Evolutionary conservation across 2,888 invertebrate genomes (phyloP), one percentile per base, ranked within the genome.

Genomic region (Sthenelais limicola): DNA sequence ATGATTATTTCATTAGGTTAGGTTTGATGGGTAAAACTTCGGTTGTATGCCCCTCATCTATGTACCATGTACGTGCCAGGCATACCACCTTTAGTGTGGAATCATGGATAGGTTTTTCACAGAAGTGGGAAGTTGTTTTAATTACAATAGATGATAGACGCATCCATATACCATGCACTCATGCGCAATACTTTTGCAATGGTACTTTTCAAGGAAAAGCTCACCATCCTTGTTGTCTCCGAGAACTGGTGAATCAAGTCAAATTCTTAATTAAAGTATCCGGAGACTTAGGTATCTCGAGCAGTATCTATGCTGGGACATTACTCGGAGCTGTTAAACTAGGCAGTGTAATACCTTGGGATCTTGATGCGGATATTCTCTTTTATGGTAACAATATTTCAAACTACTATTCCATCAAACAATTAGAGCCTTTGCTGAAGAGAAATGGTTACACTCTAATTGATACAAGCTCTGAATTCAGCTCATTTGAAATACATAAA

Each of bases 251-350:
- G 4, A 43, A 73, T 7, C 54, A 76, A 26, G 78, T 81, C 0
- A 76, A 81, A 15, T 76, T 75, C 43, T 71, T 81, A 1, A 75
- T 84, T 66, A 77, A 76, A 21, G 76, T 79, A 18, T 80, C 82
- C 32, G 71, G 78, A n/a, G 72, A 78, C 9, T 33, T 74, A 5
- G 77, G 77, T 4, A 74, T 82, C 9, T 66, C 78, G 7, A 85
- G 84, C 75, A 82, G 84, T 68, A 69, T 85, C 18, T 80, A 82
- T 33, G 80, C 83, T n/a, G 86, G 85, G 2, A 81, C 83, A 1
- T 49, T 81, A 5, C 75, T 86, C 7, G 85, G 86, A 18, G 85
- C 86, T 21, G 83, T 86, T 15, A 86, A 86, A 74, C 78, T 86
- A 43, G 71, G 76, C 28, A 82, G 80, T 58, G 77, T 82, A 54